phyloP scores from a whole-genome alignment of 1,140 invertebrate genomes.

The Belonocnema kinseyi region DNA sequence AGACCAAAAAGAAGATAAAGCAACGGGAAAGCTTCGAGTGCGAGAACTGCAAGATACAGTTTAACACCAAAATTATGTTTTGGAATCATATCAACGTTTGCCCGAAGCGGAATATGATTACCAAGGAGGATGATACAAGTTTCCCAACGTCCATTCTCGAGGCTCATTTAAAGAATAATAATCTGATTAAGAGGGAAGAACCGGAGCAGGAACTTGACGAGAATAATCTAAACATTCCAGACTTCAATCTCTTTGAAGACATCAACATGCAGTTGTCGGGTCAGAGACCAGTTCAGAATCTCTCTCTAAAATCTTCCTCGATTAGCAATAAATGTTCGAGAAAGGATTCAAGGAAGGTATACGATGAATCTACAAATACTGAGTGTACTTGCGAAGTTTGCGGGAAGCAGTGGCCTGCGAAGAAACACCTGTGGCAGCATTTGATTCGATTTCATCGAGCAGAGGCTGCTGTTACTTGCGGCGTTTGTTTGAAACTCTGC shows the following conservation, averaged over 20 bases:
- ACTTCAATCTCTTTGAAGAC: constrained; percentile 73
- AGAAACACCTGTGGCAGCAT: constrained; percentile 81
- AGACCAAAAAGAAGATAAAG: constrained; percentile 32
- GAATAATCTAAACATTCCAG: constrained; percentile 71
- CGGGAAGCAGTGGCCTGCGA: constrained; percentile 79
- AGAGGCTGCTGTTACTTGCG: constrained; percentile 79
- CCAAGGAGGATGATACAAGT: constrained; percentile 38
- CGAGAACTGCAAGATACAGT: constrained; percentile 65
- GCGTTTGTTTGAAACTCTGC: constrained; percentile 79
- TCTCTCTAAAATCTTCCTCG: constrained; percentile 60
- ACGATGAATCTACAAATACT: constrained; percentile 73
- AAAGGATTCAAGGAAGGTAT: constrained; percentile 73
- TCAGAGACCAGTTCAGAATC: constrained; percentile 69
- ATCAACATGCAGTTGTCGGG: constrained; percentile 72
- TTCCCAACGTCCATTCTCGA: constrained; percentile 66
- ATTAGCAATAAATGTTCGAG: constrained; percentile 67
- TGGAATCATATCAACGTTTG: constrained; percentile 65
- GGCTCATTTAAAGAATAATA: constrained; percentile 70
- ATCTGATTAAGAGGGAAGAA: constrained; percentile 69
- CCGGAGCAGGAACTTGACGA: constrained; percentile 56
- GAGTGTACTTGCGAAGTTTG: constrained; percentile 78
- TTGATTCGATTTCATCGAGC: constrained; percentile 78
- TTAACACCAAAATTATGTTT: constrained; percentile 64
- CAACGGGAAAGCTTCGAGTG: constrained; percentile 62
- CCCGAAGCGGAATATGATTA: constrained; percentile 8